phyloP scores from a whole-genome alignment of 2,797 vertebrate species.

The Argentina silus region DNA sequence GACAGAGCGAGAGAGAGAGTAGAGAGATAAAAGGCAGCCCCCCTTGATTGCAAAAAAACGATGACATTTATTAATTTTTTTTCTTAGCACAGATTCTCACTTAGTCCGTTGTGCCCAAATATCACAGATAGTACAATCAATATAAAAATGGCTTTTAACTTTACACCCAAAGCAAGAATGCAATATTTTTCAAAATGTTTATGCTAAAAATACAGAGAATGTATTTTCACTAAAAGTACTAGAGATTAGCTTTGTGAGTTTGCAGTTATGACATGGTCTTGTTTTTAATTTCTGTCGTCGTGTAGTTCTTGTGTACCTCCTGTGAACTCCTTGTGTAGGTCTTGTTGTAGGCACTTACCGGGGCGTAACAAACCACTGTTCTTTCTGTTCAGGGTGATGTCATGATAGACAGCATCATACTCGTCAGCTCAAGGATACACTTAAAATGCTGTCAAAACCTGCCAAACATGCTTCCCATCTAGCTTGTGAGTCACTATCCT shows the following conservation, averaged over 20 bases:
- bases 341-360: constrained; percentile 84
- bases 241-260: constrained; percentile 74
- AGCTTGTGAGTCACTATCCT: constrained; percentile 55
- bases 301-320: constrained; percentile 55
- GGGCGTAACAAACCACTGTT: constrained; percentile 65
- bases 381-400: constrained; percentile 44
- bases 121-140: constrained; percentile 84
- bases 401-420: constrained; percentile 13
- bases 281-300: constrained; percentile 51
- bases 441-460: constrained; percentile 46
- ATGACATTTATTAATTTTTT: constrained; percentile 81
- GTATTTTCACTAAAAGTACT: constrained; percentile 77
- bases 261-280: constrained; percentile 69
- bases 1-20: constrained; percentile 52
- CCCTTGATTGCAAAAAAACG: constrained; percentile 77
- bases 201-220: constrained; percentile 83
- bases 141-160: constrained; percentile 87
- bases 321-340: constrained; percentile 64
- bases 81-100: constrained; percentile 74
- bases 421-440: constrained; percentile 49
- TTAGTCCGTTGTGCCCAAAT: constrained; percentile 80
- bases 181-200: constrained; percentile 71
- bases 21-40: no score
- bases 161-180: constrained; percentile 84
- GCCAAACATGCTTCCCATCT: constrained; percentile 35